Base-by-base conservation (phyloP, 2,113 vertebrate species). In the Laterallus jamaicensis region DNA sequence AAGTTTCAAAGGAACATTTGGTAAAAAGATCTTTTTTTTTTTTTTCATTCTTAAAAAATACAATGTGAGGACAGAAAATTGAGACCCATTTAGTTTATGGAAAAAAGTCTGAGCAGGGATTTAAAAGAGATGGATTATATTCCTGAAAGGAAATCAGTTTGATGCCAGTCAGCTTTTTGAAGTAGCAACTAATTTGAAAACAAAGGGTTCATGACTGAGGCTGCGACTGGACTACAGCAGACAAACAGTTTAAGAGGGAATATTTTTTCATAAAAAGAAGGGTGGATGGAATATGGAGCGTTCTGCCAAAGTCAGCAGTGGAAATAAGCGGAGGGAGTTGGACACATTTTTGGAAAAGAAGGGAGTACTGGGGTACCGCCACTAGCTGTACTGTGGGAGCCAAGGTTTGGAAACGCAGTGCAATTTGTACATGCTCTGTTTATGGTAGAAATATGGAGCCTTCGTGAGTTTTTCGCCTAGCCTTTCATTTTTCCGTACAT, bases 161-260 rank as follows among this genome's bases (percentile, higher is more conserved):
- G 96, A 93, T 97, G 94, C 95, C 96, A 97, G 97, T 95, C 96
- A 95, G 90, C 92, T 96, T 95, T 98, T 90, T 96, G 96, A 98
- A 97, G 96, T 90, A 96, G 93, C 93, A 95, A 94, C 90, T 96
- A 74, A 97, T 97, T 95, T 96, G 95, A 96, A 97, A 98, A 96
- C 94, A 88, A 58, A 93, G 75, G 74, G 95, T 97, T 98, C 87
- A 50, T 77, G 95, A 82, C 82, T 97, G 92, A 96, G 92, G 63
- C 94, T 88, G 83, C 93, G 82, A 62, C 94, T 69, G 74, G 91
- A 93, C 94, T 94, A 35, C 90, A 96, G 92, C 92, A 91, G 92
- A 92, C 85, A 96, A 96, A 96, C 96, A 88, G 76, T 92, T 97
- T 92, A 93, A 91, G 90, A 93, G 77, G 66, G 88, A 96, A 71